Base-by-base conservation (phyloP, 2,797 vertebrate genomes). In the Chromis chromis region DNA sequence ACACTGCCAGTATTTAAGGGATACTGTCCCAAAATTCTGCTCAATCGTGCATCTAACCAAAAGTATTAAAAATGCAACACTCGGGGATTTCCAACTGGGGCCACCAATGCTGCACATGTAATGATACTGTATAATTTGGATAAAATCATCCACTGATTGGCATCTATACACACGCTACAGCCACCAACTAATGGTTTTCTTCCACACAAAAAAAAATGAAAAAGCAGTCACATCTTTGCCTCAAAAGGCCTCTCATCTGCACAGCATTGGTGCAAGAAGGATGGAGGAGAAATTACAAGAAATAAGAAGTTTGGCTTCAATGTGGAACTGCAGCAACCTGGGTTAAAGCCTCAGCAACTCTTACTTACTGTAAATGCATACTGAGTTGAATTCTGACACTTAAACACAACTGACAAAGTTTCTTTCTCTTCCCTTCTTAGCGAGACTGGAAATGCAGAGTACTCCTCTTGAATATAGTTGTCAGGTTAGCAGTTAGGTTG, bases 61-160 rank as follows among this genome's bases (percentile, higher is more conserved):
- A 80, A 79, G 76, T 53, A 66, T 59, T 9, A 57, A 58, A 74
- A 76, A 50, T 53, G 25, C 64, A 55, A 42, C 57, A 68, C 53
- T 54, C 54, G 0, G 49, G 54, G 73, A 33, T 83, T 81, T 57
- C 68, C 57, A 36, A 17, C 5, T 1, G 24, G 22, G 74, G 56
- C 76, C 70, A 64, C 61, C 70, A 9, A 2, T 33, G 36, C 33
- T 55, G 65, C 33, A 63, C n/a, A 70, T 49, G 28, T 27, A n/a
- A 9, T 65, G 27, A 66, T 52, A 19, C 11, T 71, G 67, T 61
- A 6, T 44, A 21, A 49, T 64, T 66, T 65, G 73, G 59, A 84
- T 48, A 21, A 27, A 58, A 27, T 56, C 42, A 19, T 8, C 46
- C 16, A 3, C 27, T 39, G 44, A 27, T 24, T 58, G 57, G 72